Percentiles rank a stretch among this genome's conserved stretches.
Evolutionary conservation across 2,113 vertebrate species (phyloP).

Genomic region (Mustelus asterias): DNA sequence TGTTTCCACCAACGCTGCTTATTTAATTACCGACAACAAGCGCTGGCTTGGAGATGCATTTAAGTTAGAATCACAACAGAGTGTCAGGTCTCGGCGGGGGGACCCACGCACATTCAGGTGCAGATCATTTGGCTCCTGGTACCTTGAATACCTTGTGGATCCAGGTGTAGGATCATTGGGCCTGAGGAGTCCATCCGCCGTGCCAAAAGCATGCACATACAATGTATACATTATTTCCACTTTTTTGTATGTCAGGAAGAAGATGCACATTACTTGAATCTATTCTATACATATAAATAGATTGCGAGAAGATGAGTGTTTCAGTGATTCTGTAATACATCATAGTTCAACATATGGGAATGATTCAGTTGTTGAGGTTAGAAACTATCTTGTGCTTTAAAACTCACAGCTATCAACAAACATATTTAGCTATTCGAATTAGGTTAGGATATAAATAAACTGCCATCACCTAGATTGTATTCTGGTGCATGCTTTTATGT

Average conservation of each 20-base stretch:
- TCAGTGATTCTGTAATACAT: neutral
- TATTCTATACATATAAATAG: neutral
- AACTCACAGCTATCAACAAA: neutral
- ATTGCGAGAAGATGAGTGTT: neutral
- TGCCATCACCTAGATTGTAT: neutral
- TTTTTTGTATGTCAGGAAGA: neutral
- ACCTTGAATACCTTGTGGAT: neutral
- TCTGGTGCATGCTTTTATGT: neutral
- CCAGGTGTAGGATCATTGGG: neutral
- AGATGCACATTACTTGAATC: neutral
- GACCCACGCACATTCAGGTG: neutral
- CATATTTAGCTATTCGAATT: neutral
- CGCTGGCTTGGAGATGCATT: neutral
- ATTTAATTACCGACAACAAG: constrained; percentile 27
- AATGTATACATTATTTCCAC: neutral
- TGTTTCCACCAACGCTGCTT: constrained; percentile 19
- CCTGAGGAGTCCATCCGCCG: neutral
- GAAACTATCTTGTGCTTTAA: neutral
- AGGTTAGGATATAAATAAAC: neutral
- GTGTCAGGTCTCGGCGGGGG: constrained; percentile 15
- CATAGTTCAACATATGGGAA: neutral
- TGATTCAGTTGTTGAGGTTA: neutral
- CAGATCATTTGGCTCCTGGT: neutral
- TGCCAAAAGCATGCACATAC: neutral
- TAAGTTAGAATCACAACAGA: neutral